Conservation (phyloP, 1,140 invertebrate genomes). For the Arion vulgaris region DNA sequence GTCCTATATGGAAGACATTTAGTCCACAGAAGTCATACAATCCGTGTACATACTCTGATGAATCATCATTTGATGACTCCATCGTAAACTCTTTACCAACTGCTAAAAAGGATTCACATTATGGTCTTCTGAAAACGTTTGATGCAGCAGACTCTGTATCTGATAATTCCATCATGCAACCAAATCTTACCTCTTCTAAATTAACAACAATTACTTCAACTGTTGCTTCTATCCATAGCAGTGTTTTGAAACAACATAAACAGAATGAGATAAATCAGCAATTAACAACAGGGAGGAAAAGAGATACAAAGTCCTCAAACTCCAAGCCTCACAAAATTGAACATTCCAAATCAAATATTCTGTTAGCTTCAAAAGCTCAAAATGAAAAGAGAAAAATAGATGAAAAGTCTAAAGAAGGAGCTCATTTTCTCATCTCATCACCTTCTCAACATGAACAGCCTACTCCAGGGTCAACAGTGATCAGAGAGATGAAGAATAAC, state of each 20-base stretch:
- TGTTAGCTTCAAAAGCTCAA: neutral
- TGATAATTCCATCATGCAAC: neutral
- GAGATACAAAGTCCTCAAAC: too few species aligned
- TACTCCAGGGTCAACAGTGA: conserved; percentile 49
- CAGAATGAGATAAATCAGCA: neutral
- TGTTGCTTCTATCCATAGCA: neutral
- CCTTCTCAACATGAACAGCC: conserved; percentile 30
- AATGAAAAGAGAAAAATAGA: neutral
- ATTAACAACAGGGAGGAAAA: neutral
- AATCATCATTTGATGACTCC: conserved; percentile 28
- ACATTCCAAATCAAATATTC: neutral
- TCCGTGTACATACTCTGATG: conserved; percentile 30
- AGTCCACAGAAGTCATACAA: conserved; percentile 22
- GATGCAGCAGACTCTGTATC: neutral
- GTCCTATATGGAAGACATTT: conserved; percentile 21
- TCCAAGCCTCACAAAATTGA: neutral
- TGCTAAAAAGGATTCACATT: neutral
- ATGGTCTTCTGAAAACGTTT: neutral
- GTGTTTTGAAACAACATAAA: neutral
- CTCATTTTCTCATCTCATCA: neutral
- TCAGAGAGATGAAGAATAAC: conserved; percentile 53
- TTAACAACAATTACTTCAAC: neutral
- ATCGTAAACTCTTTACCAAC: neutral
- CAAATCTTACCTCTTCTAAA: neutral
- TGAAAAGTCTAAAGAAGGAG: neutral